These are phyloP conservation scores for Temnothorax rugatulus DNA, from an alignment of 2,888 invertebrate genomes.

Conservation along the genomic window DNA sequence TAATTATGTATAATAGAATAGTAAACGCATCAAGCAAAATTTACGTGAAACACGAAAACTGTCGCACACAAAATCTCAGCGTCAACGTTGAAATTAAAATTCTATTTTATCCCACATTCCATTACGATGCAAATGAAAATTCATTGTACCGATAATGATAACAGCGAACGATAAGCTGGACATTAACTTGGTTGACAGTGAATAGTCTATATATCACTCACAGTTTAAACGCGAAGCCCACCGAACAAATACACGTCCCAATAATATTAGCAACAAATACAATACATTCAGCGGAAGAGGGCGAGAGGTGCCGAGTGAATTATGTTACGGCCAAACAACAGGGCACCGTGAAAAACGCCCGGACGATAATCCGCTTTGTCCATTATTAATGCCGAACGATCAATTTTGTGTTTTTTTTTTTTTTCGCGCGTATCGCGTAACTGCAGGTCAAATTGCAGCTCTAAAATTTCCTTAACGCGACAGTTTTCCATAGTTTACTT, in stretches of 20 bases:
- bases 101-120: slow-evolving; percentile 1
- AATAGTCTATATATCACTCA: slow-evolving; percentile 48
- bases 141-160: slow-evolving; percentile 45
- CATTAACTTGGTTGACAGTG: slow-evolving; percentile 50
- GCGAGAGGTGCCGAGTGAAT: slow-evolving; percentile 42
- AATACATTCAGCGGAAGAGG: slow-evolving; percentile 37
- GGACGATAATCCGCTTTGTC: slow-evolving; percentile 16
- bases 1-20: neutral
- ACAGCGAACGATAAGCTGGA: slow-evolving; percentile 46
- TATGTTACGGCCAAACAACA: slow-evolving; percentile 37
- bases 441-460: slow-evolving; percentile 22
- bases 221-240: slow-evolving; percentile 49
- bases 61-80: slow-evolving; percentile 30
- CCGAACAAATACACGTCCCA: slow-evolving; percentile 53
- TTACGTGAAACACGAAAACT: slow-evolving; percentile 4
- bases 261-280: slow-evolving; percentile 57
- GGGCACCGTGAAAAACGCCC: slow-evolving; percentile 40
- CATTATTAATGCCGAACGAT: slow-evolving; percentile 32
- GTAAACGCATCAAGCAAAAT: neutral
- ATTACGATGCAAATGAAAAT: slow-evolving; percentile 55
- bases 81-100: slow-evolving; percentile 43
- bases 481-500: slow-evolving; percentile 20
- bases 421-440: slow-evolving; percentile 40
- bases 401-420: slow-evolving; percentile 2
- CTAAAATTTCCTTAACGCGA: slow-evolving; percentile 23